Base-by-base conservation (phyloP, 2,888 invertebrate genomes). In the Lithophane semibrunnea region DNA sequence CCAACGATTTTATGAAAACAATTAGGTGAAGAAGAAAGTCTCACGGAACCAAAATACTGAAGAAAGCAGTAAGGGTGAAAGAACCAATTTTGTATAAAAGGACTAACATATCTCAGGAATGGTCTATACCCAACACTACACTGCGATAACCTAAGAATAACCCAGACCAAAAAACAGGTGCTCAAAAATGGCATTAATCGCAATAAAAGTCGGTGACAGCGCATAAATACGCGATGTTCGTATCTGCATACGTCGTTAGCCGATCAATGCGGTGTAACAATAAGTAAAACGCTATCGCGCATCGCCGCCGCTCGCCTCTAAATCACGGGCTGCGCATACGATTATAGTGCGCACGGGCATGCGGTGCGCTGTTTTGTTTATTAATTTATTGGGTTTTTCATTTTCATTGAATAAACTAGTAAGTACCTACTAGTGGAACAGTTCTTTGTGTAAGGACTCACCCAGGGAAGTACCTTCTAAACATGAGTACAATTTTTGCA, bases 281-380 rank as follows among this genome's bases (percentile, higher is more conserved):
- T 95, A 94, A 94, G 93, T 94, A 94, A 93, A 91, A 90, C 90
- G 92, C 90, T 94, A 94, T 94, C 94, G 90, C 77, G 82, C 90
- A 94, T 94, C 94, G 92, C 65, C 82, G 87, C 88, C 88, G 88
- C 83, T 91, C 90, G 91, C 88, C 89, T 89, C 89, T 94, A 94
- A 94, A 94, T 94, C 94, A 94, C 92, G 88, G 85, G 79, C 78
- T 84, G 88, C 90, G 92, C 91, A 91, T 90, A 90, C 87, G 85
- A 86, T 90, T 90, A 89, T 58, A 81, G 68, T 29, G 54, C 80
- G 80, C 81, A 61, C 90, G 83, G 54, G 74, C 3, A 37, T 54
- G 42, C 29, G 69, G 84, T 86, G 89, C 87, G 74, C n/a, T 73
- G 44, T 81, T 86, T 74, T 79, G 86, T 77, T 76, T 76, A 61